phyloP scores from a whole-genome alignment of 2,113 vertebrate genomes.

The Lophochroa leadbeateri region DNA sequence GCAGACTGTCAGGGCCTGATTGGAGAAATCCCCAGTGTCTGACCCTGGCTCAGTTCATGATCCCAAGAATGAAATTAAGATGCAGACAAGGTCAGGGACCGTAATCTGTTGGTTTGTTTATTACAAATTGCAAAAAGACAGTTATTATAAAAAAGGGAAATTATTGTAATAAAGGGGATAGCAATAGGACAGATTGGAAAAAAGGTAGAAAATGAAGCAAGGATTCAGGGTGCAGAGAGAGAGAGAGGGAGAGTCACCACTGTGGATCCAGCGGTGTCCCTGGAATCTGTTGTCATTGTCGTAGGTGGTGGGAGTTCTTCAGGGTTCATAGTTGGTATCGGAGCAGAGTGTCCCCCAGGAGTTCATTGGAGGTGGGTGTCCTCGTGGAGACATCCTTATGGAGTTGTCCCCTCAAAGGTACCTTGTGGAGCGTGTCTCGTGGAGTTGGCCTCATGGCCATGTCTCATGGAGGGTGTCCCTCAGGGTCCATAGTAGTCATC shows the following conservation, averaged over 20 bases:
- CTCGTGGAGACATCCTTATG: background rate
- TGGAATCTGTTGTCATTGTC: background rate
- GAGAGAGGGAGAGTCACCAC: background rate
- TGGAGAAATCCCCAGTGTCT: background rate
- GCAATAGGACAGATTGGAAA: background rate
- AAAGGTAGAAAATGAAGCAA: background rate
- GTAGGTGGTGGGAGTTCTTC: background rate
- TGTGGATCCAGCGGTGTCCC: background rate
- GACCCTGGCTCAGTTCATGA: background rate
- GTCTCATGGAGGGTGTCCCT: background rate
- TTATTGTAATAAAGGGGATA: background rate
- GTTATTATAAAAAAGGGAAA: background rate
- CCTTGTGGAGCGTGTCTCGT: background rate
- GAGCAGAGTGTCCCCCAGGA: background rate
- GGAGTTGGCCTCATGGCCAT: background rate
- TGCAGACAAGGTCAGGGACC: background rate
- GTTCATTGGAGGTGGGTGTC: background rate
- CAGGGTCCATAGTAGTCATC: background rate
- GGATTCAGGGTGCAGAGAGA: background rate
- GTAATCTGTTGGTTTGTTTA: background rate
- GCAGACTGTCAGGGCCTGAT: background rate
- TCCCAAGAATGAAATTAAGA: background rate
- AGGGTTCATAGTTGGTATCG: background rate
- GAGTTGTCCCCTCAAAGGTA: background rate
- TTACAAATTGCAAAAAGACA: background rate